Conservation (phyloP, 37 sponge, comb jelly and placozoan species). For the Crambe crambe region DNA sequence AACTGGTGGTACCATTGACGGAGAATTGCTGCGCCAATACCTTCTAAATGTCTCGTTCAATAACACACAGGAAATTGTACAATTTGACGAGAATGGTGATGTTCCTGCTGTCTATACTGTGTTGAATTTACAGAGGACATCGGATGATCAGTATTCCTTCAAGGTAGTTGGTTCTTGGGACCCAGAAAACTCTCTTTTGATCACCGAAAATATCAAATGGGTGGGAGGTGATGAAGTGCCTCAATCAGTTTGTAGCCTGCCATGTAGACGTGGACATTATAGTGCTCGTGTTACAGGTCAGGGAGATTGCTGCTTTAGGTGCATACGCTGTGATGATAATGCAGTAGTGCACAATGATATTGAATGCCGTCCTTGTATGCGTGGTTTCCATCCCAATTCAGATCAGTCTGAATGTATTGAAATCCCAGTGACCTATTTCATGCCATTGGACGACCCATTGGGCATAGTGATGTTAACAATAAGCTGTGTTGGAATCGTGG, state of each 20-base stretch:
- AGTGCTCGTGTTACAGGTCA: slow-evolving; percentile 8
- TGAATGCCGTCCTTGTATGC: slow-evolving; percentile 40
- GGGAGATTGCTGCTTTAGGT: slow-evolving; percentile 59
- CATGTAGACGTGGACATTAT: slow-evolving; percentile 40
- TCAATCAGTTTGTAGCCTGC: slow-evolving; percentile 34
- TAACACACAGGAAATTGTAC: background rate
- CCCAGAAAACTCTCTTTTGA: background rate
- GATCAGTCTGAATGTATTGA: slow-evolving; percentile 24
- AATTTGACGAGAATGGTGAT: slow-evolving; percentile 60
- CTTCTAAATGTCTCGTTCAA: slow-evolving; percentile 24
- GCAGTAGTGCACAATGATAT: slow-evolving; percentile 18
- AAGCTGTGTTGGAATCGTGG: slow-evolving; percentile 30
- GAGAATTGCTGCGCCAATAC: slow-evolving; percentile 23
- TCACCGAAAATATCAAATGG: slow-evolving; percentile 11
- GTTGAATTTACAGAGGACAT: slow-evolving; percentile 36
- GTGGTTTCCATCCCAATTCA: slow-evolving; percentile 40
- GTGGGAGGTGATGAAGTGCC: background rate
- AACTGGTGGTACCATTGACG: slow-evolving; percentile 11
- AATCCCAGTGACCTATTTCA: slow-evolving; percentile 32
- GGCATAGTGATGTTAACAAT: slow-evolving; percentile 42
- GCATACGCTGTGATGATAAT: slow-evolving; percentile 41
- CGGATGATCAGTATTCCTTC: background rate
- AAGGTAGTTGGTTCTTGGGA: slow-evolving; percentile 12
- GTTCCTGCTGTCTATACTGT: slow-evolving; percentile 25
- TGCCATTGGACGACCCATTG: slow-evolving; percentile 20